Evolutionary conservation across 2,113 vertebrate species (phyloP).

Genomic region (Brienomyrus brachyistius): DNA sequence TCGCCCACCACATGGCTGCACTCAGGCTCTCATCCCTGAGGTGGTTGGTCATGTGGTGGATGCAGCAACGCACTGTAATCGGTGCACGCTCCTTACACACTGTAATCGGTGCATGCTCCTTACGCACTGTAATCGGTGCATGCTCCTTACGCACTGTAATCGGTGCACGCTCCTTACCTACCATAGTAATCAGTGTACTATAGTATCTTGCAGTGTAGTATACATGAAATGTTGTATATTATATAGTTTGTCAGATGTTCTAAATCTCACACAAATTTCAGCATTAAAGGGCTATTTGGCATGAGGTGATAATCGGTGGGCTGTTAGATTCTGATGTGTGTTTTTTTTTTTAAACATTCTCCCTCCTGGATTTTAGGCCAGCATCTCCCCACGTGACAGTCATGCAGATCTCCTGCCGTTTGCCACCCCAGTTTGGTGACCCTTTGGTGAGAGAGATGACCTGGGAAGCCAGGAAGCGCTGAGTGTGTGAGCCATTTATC

Average conservation of each 20-base stretch:
- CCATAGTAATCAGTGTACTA: neutral
- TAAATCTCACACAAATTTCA: neutral
- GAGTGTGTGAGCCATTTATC: neutral
- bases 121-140: too few relatives aligned
- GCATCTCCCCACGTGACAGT: conserved; percentile 24
- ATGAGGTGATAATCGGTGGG: neutral
- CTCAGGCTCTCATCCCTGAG: too few relatives aligned
- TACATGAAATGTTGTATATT: neutral
- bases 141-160: too few relatives aligned
- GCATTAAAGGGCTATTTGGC: neutral
- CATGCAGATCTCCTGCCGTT: conserved; percentile 27
- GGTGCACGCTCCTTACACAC: too few relatives aligned
- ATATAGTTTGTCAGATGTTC: neutral
- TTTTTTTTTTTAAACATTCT: neutral
- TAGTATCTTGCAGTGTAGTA: neutral
- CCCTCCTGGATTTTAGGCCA: conserved; percentile 19
- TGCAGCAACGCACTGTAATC: too few relatives aligned
- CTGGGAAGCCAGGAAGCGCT: neutral
- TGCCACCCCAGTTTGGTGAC: neutral
- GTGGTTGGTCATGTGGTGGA: too few relatives aligned
- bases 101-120: neutral
- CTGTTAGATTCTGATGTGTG: neutral
- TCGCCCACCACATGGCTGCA: too few relatives aligned
- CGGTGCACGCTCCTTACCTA: too few relatives aligned
- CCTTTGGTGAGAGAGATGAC: neutral